phyloP scores from a whole-genome alignment of 2,797 vertebrate genomes.

The Lacerta viridis region DNA sequence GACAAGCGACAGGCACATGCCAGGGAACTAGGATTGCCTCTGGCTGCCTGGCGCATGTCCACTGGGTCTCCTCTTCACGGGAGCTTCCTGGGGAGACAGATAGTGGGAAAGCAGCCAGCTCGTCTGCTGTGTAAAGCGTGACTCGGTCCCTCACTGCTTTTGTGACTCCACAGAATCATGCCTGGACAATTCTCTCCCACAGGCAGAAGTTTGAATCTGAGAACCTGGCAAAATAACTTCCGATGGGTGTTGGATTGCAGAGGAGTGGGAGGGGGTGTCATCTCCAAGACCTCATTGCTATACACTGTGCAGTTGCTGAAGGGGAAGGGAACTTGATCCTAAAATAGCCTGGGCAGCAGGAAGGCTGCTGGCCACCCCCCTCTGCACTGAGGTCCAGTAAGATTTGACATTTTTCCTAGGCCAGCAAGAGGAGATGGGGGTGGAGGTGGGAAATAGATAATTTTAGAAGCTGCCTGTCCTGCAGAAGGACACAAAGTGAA shows the following conservation, averaged over 20 bases:
- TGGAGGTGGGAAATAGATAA: slow-evolving; percentile 70
- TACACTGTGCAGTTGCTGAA: neutral
- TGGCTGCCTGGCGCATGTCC: neutral
- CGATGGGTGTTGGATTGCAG: neutral
- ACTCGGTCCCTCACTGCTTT: neutral
- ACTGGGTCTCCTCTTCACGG: neutral
- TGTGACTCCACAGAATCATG: slow-evolving; percentile 3
- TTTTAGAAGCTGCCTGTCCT: slow-evolving; percentile 75
- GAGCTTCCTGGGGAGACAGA: neutral
- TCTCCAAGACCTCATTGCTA: neutral
- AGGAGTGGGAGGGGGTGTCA: neutral
- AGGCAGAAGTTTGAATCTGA: neutral
- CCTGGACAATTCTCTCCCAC: neutral
- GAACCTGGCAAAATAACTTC: slow-evolving; percentile 41
- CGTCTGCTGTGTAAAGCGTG: slow-evolving; percentile 20
- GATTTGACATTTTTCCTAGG: slow-evolving; percentile 50
- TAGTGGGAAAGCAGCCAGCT: neutral
- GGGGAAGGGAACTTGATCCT: slow-evolving; percentile 71
- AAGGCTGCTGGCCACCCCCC: slow-evolving; percentile 50
- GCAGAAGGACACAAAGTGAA: slow-evolving; percentile 21
- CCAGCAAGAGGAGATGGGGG: slow-evolving; percentile 45
- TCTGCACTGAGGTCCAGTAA: slow-evolving; percentile 29
- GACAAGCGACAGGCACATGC: neutral
- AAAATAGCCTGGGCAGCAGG: slow-evolving; percentile 76
- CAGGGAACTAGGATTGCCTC: neutral